Conservation (phyloP, 2,113 vertebrate genomes). For the Tonatia bakeri region DNA sequence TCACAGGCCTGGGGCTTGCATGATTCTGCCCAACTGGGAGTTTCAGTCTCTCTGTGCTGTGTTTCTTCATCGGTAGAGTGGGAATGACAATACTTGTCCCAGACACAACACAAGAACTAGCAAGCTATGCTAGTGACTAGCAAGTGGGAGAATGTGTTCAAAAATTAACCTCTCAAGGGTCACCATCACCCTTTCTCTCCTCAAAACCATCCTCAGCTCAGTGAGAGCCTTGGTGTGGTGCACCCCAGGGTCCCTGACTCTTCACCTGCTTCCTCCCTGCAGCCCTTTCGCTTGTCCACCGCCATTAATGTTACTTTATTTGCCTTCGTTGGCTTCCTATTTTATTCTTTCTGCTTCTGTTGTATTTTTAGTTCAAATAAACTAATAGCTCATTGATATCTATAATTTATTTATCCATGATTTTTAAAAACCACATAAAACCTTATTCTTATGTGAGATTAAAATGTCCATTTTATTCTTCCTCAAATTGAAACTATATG, state of each 20-base stretch:
- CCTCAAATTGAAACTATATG: background rate
- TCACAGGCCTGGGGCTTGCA: background rate
- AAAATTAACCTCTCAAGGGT: background rate
- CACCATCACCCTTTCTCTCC: background rate
- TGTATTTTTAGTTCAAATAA: constrained; percentile 10
- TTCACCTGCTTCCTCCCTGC: background rate
- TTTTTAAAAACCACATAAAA: background rate
- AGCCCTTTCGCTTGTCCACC: background rate
- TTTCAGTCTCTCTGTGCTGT: background rate
- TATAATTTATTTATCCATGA: background rate
- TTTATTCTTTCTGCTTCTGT: constrained; percentile 2
- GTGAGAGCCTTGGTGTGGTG: background rate
- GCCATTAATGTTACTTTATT: background rate
- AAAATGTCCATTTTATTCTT: background rate
- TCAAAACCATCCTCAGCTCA: background rate
- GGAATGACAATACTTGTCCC: background rate
- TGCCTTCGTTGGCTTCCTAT: background rate
- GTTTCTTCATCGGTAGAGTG: background rate
- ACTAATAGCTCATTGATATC: background rate
- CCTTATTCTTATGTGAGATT: background rate
- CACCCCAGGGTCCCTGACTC: background rate
- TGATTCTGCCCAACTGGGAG: background rate
- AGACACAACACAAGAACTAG: background rate
- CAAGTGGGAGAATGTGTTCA: background rate
- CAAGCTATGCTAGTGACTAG: no score